Evolutionary conservation across 2,797 vertebrate species (phyloP), one percentile per base, ranked within the genome.

Genomic region (Onychomys torridus): DNA sequence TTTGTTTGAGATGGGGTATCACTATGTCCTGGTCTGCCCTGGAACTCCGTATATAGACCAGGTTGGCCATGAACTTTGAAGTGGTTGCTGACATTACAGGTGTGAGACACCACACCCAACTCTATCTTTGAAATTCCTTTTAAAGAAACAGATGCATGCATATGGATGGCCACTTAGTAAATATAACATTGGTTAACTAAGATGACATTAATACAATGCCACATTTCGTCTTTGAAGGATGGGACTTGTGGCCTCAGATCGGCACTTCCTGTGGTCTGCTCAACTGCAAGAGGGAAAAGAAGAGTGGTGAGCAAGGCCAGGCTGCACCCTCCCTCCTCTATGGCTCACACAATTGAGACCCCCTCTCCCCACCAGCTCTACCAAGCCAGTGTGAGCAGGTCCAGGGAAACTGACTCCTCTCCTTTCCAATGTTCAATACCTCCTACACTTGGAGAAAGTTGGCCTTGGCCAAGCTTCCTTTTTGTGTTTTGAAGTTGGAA

Each of bases 71-170:
- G 8, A 75, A 77, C 32, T 89, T 86, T 63, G 57, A 57, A 46
- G 17, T 23, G 17, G 27, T 19, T 57, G 25, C 16, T 57, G 49
- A 25, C 8, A 71, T 57, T 29, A 40, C 7, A 73, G 25, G 27
- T 32, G 67, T 73, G 34, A 77, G 73, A 14, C 32, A 27, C 40
- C 21, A 49, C 19, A 63, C 21, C 13, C 6, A 49, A 25, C 19
- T 77, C 73, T 89, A 2, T 61, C 71, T 78, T 78, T 17, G 59
- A 49, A 49, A 29, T 89, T 79, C 13, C 65, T 83, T 93, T 89
- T 40, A n/a, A 89, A n/a, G 84, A 81, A 69, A 69, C 19, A 94
- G 77, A 94, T 75, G 76, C 55, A 49, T 90, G 88, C 61, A 89
- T 52, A 81, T 46, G 40, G 77, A 94, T 11, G 93, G 27, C 32